These are phyloP conservation scores for Drosophila crucigera DNA, from an alignment of 2,888 invertebrate species.

Conservation along the genomic window DNA sequence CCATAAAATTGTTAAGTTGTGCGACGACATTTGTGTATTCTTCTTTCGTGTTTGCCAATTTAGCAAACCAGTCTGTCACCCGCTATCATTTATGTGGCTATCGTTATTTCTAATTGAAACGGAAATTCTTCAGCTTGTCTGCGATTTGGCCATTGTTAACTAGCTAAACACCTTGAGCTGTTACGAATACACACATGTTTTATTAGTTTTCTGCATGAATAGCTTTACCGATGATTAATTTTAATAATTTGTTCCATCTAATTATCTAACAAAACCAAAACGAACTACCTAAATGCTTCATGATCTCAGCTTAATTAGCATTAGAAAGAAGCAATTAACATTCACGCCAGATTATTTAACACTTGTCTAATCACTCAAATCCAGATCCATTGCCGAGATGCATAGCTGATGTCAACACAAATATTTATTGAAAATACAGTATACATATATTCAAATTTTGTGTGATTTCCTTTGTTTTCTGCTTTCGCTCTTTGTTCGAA, in stretches of 20 bases:
- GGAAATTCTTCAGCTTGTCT: slow-evolving; percentile 60
- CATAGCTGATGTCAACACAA: slow-evolving; percentile 68
- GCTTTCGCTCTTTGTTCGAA: slow-evolving; percentile 20
- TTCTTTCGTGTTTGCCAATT: slow-evolving; percentile 20
- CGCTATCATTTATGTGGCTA: slow-evolving; percentile 36
- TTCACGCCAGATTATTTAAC: slow-evolving; percentile 47
- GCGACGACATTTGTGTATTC: slow-evolving; percentile 15
- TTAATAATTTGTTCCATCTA: slow-evolving; percentile 21
- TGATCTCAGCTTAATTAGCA: slow-evolving; percentile 43
- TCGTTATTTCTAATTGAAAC: slow-evolving; percentile 52
- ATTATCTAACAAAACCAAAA: slow-evolving; percentile 10
- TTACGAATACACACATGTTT: slow-evolving; percentile 32
- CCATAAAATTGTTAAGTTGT: slow-evolving; percentile 38
- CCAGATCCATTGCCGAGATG: slow-evolving; percentile 18
- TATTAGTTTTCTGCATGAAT: slow-evolving; percentile 31
- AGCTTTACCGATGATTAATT: slow-evolving; percentile 22
- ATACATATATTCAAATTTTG: background rate
- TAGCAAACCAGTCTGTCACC: slow-evolving; percentile 48
- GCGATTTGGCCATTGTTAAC: slow-evolving; percentile 33
- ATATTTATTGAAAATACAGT: slow-evolving; percentile 32
- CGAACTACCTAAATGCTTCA: slow-evolving; percentile 3
- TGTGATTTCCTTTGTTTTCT: slow-evolving; percentile 1
- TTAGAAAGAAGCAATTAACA: slow-evolving; percentile 10
- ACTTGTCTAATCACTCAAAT: slow-evolving; percentile 37
- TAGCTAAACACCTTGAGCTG: slow-evolving; percentile 51